Conservation (phyloP, 2,797 vertebrate species). For the Mus spretus region DNA sequence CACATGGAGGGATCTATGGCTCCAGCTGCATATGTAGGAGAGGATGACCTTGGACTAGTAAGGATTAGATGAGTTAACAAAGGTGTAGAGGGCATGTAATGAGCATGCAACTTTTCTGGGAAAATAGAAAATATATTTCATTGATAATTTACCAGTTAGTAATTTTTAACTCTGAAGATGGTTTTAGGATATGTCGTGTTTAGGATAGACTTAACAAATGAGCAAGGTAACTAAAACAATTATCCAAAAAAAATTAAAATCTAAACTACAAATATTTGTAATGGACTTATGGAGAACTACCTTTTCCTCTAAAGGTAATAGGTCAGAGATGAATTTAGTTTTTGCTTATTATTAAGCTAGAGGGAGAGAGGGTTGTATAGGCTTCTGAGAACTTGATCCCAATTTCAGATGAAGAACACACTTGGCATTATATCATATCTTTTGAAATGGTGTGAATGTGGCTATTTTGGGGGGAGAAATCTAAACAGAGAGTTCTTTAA, state of each 20-base stretch:
- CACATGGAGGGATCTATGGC: too few relatives aligned
- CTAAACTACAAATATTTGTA: not conserved
- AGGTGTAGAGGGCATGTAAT: not conserved
- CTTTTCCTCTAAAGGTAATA: constrained; percentile 12
- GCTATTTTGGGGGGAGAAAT: not conserved
- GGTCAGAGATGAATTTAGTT: not conserved
- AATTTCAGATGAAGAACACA: constrained; percentile 39
- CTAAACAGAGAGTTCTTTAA: not conserved
- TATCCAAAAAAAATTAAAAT: constrained; percentile 51
- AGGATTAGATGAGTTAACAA: not conserved
- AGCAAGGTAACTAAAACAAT: constrained; percentile 11
- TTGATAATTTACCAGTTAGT: constrained; percentile 38
- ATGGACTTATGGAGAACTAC: not conserved
- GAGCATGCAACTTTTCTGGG: not conserved
- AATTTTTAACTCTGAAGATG: constrained; percentile 37
- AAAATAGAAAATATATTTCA: constrained; percentile 26
- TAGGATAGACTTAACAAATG: constrained; percentile 8
- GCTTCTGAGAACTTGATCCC: not conserved
- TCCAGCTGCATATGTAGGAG: too few relatives aligned
- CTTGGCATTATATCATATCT: not conserved
- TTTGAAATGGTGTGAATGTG: not conserved
- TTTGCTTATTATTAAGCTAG: constrained; percentile 10
- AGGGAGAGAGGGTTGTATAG: not conserved
- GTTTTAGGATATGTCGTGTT: not conserved
- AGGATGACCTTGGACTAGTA: not conserved